phyloP scores from a whole-genome alignment of 2,113 vertebrate species.

The Callospermophilus lateralis region DNA sequence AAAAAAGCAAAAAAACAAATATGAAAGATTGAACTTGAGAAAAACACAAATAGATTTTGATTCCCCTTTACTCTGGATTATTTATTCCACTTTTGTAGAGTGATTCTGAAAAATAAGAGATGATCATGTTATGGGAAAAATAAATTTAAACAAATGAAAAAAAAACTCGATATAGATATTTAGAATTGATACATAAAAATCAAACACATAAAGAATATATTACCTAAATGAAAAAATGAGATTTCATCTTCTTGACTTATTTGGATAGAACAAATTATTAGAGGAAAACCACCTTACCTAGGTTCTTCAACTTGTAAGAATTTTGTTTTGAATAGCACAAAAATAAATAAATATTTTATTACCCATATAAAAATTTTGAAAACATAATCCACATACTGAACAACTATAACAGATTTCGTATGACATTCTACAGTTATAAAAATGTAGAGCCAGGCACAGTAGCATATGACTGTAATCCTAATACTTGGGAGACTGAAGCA shows the following conservation, averaged over 20 bases:
- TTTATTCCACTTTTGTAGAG: background rate
- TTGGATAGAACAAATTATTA: background rate
- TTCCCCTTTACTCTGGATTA: background rate
- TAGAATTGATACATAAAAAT: conserved; percentile 5
- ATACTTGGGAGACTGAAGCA: no score
- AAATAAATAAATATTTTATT: conserved; percentile 34
- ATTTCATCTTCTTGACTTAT: background rate
- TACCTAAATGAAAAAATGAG: background rate
- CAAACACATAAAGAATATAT: background rate
- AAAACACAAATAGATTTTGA: background rate
- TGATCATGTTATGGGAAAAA: background rate
- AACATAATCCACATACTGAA: background rate
- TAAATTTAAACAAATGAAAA: background rate
- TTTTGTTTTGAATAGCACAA: background rate
- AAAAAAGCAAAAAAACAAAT: background rate
- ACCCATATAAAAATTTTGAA: background rate
- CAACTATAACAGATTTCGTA: background rate
- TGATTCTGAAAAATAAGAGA: background rate
- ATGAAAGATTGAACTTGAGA: background rate
- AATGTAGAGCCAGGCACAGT: background rate
- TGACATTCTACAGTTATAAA: background rate
- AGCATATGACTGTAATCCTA: no score
- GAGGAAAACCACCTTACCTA: background rate
- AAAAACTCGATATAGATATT: background rate
- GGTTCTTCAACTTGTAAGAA: background rate